These are phyloP conservation scores for Falco peregrinus DNA, from an alignment of 2,797 vertebrate species.

Conservation along the genomic window DNA sequence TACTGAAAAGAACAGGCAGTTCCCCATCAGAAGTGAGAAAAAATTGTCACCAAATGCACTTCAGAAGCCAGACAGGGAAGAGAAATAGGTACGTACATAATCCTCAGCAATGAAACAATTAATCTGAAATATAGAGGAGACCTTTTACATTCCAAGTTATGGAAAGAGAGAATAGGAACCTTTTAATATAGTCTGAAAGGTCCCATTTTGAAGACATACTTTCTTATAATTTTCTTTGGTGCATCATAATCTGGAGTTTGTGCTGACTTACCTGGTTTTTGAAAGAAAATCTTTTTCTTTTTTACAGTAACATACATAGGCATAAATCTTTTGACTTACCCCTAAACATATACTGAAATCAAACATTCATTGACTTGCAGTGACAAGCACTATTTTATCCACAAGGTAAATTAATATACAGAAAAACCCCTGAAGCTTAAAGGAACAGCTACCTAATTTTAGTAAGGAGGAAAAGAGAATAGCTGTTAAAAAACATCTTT, in stretches of 20 bases:
- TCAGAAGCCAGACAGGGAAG: neutral
- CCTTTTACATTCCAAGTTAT: neutral
- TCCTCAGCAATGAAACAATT: neutral
- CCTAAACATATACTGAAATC: neutral
- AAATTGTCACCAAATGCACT: neutral
- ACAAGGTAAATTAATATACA: neutral
- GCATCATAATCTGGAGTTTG: neutral
- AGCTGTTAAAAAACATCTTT: neutral
- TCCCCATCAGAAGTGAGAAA: neutral
- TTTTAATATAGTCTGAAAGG: neutral
- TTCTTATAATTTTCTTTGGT: neutral
- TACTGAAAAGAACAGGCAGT: neutral
- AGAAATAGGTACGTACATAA: neutral
- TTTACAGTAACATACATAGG: neutral
- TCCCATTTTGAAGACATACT: neutral
- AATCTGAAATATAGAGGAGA: neutral
- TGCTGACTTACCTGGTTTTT: neutral
- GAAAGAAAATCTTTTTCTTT: neutral
- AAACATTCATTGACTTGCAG: neutral
- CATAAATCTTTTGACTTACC: neutral
- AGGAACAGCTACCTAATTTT: neutral
- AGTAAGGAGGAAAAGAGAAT: neutral
- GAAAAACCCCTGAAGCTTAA: rapidly evolving
- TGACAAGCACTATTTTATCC: neutral
- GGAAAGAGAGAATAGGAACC: neutral